These are phyloP conservation scores for Rosalia funebris DNA, from an alignment of 2,888 invertebrate species.

Conservation along the genomic window DNA sequence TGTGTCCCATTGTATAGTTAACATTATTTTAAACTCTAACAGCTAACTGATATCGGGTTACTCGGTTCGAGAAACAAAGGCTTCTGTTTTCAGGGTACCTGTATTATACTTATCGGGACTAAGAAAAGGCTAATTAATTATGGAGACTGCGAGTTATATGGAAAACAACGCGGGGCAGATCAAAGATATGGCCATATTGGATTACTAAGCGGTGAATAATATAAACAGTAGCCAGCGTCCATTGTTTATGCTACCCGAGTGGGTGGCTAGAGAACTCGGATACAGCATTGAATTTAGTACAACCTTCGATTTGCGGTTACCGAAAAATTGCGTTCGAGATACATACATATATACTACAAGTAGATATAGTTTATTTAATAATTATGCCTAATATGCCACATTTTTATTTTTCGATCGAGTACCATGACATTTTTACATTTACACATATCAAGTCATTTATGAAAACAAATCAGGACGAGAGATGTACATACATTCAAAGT, in stretches of 20 bases:
- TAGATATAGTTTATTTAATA: background rate
- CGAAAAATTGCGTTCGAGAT: background rate
- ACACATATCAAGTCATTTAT: too few species aligned
- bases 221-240: conserved; percentile 55
- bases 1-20: conserved; percentile 20
- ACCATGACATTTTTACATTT: background rate
- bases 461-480: too few species aligned
- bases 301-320: background rate
- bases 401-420: background rate
- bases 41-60: conserved; percentile 37
- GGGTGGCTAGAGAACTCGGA: conserved; percentile 42
- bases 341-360: background rate
- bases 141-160: conserved; percentile 56
- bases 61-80: conserved; percentile 42
- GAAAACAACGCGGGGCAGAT: conserved; percentile 58
- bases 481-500: too few species aligned
- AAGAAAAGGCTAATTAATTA: conserved; percentile 55
- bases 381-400: background rate
- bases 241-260: conserved; percentile 55
- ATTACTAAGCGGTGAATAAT: conserved; percentile 55
- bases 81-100: conserved; percentile 38
- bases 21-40: conserved; percentile 21
- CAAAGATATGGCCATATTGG: conserved; percentile 59
- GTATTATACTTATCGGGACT: conserved; percentile 44
- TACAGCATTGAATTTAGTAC: conserved; percentile 5